phyloP scores from a whole-genome alignment of 2,797 vertebrate genomes.

The Podarcis lilfordi region DNA sequence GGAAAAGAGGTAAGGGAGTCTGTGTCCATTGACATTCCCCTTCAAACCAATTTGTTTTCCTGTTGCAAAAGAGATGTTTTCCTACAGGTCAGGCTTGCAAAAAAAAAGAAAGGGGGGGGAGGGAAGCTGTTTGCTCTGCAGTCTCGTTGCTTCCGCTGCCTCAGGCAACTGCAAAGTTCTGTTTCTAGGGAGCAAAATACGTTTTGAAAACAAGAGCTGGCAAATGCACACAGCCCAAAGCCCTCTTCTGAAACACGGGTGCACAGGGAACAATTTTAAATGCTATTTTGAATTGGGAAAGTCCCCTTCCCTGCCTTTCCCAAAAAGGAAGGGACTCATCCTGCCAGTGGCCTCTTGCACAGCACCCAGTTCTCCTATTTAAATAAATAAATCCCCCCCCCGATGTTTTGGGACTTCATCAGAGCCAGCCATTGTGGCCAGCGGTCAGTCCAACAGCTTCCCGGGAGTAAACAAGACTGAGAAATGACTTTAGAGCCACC shows the following conservation, averaged over 20 bases:
- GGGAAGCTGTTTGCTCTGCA: neutral
- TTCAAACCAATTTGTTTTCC: neutral
- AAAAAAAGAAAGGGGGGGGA: neutral
- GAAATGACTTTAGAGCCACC: too few species aligned
- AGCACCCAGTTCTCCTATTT: too few species aligned
- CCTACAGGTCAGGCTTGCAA: neutral
- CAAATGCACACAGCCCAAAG: neutral
- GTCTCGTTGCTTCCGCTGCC: neutral
- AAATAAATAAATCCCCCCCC: too few species aligned
- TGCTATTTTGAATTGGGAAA: neutral
- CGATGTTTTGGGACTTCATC: too few species aligned
- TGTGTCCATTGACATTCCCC: too few species aligned
- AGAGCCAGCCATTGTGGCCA: too few species aligned
- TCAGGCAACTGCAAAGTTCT: neutral
- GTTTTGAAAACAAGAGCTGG: neutral
- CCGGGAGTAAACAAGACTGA: neutral
- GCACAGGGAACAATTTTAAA: neutral
- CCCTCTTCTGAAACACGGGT: neutral
- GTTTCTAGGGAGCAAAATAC: neutral
- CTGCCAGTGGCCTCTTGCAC: too few species aligned
- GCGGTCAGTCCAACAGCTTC: too few species aligned
- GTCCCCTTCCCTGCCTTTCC: neutral
- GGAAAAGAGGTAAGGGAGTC: neutral
- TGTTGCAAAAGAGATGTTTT: neutral
- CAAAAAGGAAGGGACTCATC: neutral